Evolutionary conservation across 2,113 vertebrate species (phyloP).

Genomic region (Mixornis gularis): DNA sequence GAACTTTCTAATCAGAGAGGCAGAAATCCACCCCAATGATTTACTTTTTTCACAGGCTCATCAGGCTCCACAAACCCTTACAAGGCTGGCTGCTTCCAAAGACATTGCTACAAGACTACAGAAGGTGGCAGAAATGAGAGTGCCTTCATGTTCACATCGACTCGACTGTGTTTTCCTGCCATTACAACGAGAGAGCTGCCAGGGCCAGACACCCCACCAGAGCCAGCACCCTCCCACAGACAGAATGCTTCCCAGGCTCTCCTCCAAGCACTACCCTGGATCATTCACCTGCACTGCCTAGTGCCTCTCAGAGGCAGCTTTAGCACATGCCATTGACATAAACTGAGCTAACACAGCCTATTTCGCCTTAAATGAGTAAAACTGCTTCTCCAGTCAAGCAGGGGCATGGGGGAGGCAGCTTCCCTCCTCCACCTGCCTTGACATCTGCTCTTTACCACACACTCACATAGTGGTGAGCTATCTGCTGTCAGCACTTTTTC

Average conservation of each 20-base stretch:
- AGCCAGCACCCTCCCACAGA: background rate
- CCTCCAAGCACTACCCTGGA: background rate
- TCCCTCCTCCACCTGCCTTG: background rate
- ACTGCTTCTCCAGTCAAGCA: background rate
- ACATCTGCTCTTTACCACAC: background rate
- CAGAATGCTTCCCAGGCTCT: background rate
- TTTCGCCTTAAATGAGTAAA: background rate
- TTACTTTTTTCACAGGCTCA: background rate
- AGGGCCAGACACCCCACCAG: background rate
- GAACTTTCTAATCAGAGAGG: background rate
- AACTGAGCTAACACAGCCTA: background rate
- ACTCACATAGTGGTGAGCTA: background rate
- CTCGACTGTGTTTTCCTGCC: fast-evolving
- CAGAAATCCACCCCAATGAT: background rate
- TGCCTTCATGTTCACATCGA: background rate
- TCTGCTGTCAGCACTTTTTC: background rate
- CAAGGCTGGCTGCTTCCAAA: background rate
- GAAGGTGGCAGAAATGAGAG: background rate
- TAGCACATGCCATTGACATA: background rate
- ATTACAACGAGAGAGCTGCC: fast-evolving
- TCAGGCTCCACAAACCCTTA: background rate
- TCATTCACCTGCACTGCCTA: background rate
- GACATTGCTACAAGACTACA: background rate
- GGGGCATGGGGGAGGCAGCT: background rate
- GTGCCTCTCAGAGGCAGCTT: background rate